Base-by-base conservation (phyloP, 2,888 invertebrate genomes). In the Drosophila austrosaltans region DNA sequence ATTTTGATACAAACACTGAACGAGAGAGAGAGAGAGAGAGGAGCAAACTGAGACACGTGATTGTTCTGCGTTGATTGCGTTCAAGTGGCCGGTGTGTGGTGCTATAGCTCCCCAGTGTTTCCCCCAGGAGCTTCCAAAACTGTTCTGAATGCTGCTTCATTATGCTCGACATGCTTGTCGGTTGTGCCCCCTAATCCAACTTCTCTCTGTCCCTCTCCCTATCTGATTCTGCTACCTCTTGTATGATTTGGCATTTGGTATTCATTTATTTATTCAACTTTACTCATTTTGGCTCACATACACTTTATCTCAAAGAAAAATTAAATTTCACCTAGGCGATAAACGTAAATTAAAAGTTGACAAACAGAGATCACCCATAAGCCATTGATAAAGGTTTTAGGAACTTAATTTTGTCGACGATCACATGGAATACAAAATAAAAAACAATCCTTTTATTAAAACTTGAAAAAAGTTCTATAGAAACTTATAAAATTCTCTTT, bases 231-330 rank as follows among this genome's bases (percentile, higher is more conserved):
- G 16, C 20, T 58, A 7, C n/a, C 2, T 58, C 4, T 75, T 66
- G 70, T 79, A 78, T 76, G 78, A 78, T 79, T 81, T 79, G 76
- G 48, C 48, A 69, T 69, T 70, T 69, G 62, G 64, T 66, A 71
- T 75, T 80, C 72, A 75, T 80, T 80, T 81, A 77, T 76, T 72
- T 79, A 74, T 81, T 53, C 69, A 80, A 53, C 59, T 72, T 69
- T 69, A 16, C 48, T 64, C 36, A 12, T 48, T 56, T 44, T 53
- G 10, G 16, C 16, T 16, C 25, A 25, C 5, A 42, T 59, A 59
- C 39, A 59, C 39, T 57, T 39, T 57, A 10, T n/a, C 22, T 57
- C 16, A 22, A 16, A 3, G 1, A 48, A 16, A 56, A 20, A 12
- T 30, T 28, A 10, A 56, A 57, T 36, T 32, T 20, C 36, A 10